A percentile compares a stretch with the other conserved stretches of the same genome.
These are phyloP conservation scores for Drosophila anomalata DNA, from an alignment of 2,888 invertebrate genomes.

Conservation along the genomic window DNA sequence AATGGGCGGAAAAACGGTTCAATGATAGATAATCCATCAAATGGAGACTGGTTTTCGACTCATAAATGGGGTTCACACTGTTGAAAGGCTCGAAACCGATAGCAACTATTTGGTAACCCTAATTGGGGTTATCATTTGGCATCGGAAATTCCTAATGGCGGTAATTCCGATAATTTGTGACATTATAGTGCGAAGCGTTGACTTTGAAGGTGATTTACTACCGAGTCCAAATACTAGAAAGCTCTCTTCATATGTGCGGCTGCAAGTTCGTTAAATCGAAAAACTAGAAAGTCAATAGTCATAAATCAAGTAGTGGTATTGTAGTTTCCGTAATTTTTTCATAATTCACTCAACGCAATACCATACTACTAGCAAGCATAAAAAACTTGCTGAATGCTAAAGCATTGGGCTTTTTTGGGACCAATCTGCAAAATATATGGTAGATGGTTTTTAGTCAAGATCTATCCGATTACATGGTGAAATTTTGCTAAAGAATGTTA, in stretches of 20 bases:
- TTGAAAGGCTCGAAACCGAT: conserved; percentile 22
- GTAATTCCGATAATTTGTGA: conserved; percentile 26
- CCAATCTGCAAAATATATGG: not conserved
- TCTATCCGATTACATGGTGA: not conserved
- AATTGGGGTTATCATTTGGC: conserved; percentile 17
- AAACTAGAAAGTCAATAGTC: not conserved
- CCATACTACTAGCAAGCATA: not conserved
- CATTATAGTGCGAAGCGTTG: conserved; percentile 2
- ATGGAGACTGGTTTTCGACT: conserved; percentile 21
- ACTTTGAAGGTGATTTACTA: conserved; percentile 9
- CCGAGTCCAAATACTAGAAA: conserved; percentile 11
- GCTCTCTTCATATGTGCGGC: not conserved
- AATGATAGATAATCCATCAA: conserved; percentile 35
- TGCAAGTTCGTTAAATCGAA: not conserved
- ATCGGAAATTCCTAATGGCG: conserved; percentile 22
- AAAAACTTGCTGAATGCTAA: not conserved
- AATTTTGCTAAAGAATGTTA: not conserved
- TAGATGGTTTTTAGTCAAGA: not conserved
- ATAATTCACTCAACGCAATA: conserved; percentile 1
- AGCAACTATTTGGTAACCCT: conserved; percentile 26
- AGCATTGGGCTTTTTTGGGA: not conserved
- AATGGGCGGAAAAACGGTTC: conserved; percentile 25
- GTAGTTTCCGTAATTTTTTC: not conserved
- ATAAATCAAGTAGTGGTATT: conserved; percentile 5
- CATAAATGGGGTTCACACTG: conserved; percentile 4